Base-by-base conservation (phyloP, 1,140 invertebrate species). In the Dinoponera quadriceps region DNA sequence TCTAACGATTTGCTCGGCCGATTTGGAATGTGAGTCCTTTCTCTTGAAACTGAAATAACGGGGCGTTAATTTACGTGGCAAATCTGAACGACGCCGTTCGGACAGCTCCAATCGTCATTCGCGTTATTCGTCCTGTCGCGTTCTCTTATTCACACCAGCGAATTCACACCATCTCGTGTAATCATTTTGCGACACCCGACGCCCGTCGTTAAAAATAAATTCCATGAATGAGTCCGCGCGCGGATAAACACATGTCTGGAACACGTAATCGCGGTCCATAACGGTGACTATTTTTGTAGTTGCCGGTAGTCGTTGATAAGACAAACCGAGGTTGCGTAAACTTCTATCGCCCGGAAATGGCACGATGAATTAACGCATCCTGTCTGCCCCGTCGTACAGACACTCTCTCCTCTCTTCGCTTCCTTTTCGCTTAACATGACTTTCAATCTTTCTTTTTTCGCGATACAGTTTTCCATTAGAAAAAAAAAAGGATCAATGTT, bases 301-400 rank as follows among this genome's bases (percentile, higher is more conserved):
- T 18, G 18, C 1, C 11, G 2, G 3, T 14, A 51, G 48, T 83
- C 77, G 62, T 20, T 55, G 68, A 84, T 85, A 85, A 85, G 44
- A 33, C 54, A 18, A 0, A 1, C 13, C 18, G 20, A 63, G 11
- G 38, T 85, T 85, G 60, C 27, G 14, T 78, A 78, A 85, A 85
- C 5, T 20, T 22, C 20, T 85, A 84, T 48, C 60, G 66, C 85
- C 73, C 60, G 84, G 84, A 86, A 86, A 13, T 71, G 38, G 25
- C 27, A 51, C 16, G 65, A 81, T 54, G 66, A 18, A 68, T 16
- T 57, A 80, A 59, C 14, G 18, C 25, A 59, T 33, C 18, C 51
- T 16, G 65, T 20, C n/a, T 62, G 49, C 48, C 57, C 25, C 27
- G 22, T 44, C 38, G 49, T 14, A 44, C 13, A 44, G 44, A 18